Conservation (phyloP, 2,113 vertebrate species). For the Pimephales promelas region DNA sequence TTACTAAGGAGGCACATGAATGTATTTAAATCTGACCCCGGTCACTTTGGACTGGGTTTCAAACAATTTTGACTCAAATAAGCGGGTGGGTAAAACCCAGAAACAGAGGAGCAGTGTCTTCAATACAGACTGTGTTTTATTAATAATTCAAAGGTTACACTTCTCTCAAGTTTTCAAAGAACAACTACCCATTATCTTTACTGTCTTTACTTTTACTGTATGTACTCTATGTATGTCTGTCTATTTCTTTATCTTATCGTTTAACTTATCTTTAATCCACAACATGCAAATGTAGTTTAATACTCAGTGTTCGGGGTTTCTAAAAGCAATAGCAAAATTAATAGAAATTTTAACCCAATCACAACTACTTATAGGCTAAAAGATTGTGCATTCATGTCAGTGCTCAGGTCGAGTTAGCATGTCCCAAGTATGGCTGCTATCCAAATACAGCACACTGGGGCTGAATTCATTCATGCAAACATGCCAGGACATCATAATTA, state of each 20-base stretch:
- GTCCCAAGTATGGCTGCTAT: constrained; percentile 63
- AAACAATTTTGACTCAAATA: neutral
- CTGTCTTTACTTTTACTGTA: too few species aligned
- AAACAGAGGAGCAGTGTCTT: neutral
- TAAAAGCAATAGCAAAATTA: neutral
- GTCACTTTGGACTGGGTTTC: neutral
- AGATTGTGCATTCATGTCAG: constrained; percentile 13
- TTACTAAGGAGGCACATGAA: constrained; percentile 4
- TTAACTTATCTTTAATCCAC: neutral
- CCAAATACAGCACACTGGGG: constrained; percentile 67
- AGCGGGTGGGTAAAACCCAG: neutral
- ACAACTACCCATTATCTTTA: too few species aligned
- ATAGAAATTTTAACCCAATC: neutral
- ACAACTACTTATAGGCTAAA: neutral
- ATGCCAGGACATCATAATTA: constrained; percentile 25
- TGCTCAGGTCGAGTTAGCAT: constrained; percentile 39
- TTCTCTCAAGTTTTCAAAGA: too few species aligned
- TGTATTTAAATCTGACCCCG: neutral
- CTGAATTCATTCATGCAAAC: neutral
- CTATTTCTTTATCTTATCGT: too few species aligned
- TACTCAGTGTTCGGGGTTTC: neutral
- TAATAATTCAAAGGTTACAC: neutral
- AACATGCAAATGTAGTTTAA: neutral
- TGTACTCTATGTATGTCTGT: too few species aligned
- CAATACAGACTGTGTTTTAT: neutral